phyloP scores from a whole-genome alignment of 2,888 invertebrate genomes.

The Drosophila tripunctata region DNA sequence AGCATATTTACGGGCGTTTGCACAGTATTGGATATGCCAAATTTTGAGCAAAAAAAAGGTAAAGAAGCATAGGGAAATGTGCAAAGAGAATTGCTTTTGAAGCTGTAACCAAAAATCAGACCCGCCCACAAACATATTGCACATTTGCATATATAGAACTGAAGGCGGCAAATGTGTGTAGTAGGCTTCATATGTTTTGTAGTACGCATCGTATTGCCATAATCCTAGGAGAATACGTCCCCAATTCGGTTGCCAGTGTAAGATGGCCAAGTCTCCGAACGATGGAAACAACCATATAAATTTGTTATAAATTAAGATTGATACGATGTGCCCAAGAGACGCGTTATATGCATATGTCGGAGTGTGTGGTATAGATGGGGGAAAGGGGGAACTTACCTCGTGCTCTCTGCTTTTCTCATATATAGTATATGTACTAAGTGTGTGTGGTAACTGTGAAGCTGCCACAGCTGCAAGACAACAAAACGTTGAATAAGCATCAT shows the following conservation, averaged over 20 bases:
- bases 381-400: slow-evolving; percentile 36
- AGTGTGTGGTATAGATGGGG: not conserved
- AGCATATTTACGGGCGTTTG: slow-evolving; percentile 57
- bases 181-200: slow-evolving; percentile 24
- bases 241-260: slow-evolving; percentile 4
- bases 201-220: slow-evolving; percentile 2
- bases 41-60: slow-evolving; percentile 10
- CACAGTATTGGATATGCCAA: slow-evolving; percentile 24
- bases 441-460: slow-evolving; percentile 2
- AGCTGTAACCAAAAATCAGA: slow-evolving; percentile 40
- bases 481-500: slow-evolving; percentile 15
- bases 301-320: slow-evolving; percentile 75
- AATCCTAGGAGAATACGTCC: slow-evolving; percentile 53
- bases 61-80: not conserved
- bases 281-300: slow-evolving; percentile 58
- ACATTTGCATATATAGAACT: slow-evolving; percentile 46
- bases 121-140: slow-evolving; percentile 41
- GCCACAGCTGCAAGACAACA: slow-evolving; percentile 30
- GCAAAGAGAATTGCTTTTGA: slow-evolving; percentile 15
- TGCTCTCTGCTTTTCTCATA: not conserved
- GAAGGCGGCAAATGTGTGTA: slow-evolving; percentile 20
- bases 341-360: not conserved
- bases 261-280: not conserved
- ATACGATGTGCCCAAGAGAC: slow-evolving; percentile 51
- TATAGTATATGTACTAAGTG: not conserved